These are phyloP conservation scores for Albula glossodonta DNA, from an alignment of 2,113 vertebrate genomes.

Conservation along the genomic window DNA sequence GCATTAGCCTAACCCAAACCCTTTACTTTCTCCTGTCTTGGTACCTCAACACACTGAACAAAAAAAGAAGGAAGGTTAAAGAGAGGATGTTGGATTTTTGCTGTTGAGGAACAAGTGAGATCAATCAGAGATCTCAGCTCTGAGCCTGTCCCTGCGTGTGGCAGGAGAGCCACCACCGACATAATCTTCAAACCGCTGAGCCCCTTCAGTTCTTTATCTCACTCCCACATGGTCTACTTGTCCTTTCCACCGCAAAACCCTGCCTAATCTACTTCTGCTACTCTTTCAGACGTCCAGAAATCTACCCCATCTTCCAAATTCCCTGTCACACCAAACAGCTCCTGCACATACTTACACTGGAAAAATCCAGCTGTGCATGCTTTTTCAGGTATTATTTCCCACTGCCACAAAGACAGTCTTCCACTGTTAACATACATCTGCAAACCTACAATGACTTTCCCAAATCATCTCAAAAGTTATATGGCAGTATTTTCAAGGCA, in stretches of 20 bases:
- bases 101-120: neutral
- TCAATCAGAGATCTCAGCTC: neutral
- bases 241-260: slow-evolving; percentile 3
- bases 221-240: neutral
- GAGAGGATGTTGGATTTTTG: no score
- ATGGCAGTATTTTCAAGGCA: neutral
- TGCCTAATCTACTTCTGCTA: neutral
- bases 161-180: neutral
- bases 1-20: no score
- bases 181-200: neutral
- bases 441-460: no score
- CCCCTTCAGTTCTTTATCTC: neutral
- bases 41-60: no score
- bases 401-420: neutral
- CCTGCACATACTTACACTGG: neutral
- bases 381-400: neutral
- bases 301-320: neutral
- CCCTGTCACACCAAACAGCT: neutral
- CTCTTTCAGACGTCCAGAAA: neutral
- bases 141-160: neutral
- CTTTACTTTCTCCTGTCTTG: no score
- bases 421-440: neutral
- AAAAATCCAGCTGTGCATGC: neutral
- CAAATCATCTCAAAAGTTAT: neutral
- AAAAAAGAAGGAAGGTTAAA: no score